Percentiles rank a stretch among this genome's conserved stretches.
Evolutionary conservation across 1,140 invertebrate genomes (phyloP).

Genomic region (Apis dorsata): DNA sequence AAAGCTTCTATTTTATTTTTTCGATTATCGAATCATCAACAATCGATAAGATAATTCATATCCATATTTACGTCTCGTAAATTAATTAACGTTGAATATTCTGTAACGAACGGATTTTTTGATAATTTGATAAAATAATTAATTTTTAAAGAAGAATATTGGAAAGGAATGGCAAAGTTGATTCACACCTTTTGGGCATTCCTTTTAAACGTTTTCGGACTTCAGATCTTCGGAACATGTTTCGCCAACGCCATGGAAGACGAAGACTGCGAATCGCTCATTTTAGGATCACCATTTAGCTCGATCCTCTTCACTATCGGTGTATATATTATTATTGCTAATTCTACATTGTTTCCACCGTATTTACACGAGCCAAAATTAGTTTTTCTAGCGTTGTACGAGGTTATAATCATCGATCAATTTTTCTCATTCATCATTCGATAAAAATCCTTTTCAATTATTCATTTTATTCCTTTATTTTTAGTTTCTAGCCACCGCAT

Average conservation of each 20-base stretch:
- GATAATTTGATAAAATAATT: not conserved
- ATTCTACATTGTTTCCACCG: constrained; percentile 62
- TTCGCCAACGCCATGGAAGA: constrained; percentile 64
- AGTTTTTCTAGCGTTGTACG: constrained; percentile 64
- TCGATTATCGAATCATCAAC: too few species aligned
- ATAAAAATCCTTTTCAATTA: not conserved
- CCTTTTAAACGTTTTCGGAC: constrained; percentile 58
- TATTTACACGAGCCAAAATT: constrained; percentile 59
- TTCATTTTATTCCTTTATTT: constrained; percentile 17
- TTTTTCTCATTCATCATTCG: not conserved
- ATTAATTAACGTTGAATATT: too few species aligned
- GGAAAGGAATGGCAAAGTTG: constrained; percentile 62
- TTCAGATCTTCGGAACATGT: constrained; percentile 68
- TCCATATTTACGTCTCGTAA: too few species aligned
- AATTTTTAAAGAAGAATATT: not conserved
- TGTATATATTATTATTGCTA: constrained; percentile 66
- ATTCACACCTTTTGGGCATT: constrained; percentile 69
- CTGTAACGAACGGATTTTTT: not conserved
- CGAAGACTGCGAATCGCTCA: constrained; percentile 57
- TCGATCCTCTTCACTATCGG: constrained; percentile 64
- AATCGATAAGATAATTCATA: too few species aligned
- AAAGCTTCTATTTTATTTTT: too few species aligned
- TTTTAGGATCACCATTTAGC: constrained; percentile 60
- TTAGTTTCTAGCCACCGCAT: constrained; percentile 69
- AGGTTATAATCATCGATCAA: constrained; percentile 57